Evolutionary conservation across 1,140 invertebrate species (phyloP).

Genomic region (Calephelis nemesis): DNA sequence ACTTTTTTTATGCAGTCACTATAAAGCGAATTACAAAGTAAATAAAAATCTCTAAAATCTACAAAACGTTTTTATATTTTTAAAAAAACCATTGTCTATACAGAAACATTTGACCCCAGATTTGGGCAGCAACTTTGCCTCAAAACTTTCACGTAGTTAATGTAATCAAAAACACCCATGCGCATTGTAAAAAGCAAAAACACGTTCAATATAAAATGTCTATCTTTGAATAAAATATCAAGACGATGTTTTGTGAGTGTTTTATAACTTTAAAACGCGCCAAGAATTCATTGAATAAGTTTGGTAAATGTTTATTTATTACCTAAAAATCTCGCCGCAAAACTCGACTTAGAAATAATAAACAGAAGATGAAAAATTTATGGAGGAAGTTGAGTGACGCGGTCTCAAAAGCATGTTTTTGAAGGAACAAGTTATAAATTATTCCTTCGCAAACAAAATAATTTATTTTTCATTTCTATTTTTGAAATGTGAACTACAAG

Average conservation of each 20-base stretch:
- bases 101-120: not conserved
- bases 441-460: not conserved
- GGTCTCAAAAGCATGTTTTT: not conserved
- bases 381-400: conserved; percentile 8
- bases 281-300: conserved; percentile 15
- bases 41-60: too few relatives aligned
- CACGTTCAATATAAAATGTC: not conserved
- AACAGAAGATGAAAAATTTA: conserved; percentile 13
- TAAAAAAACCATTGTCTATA: not conserved
- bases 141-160: not conserved
- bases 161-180: not conserved
- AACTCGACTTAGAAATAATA: conserved; percentile 15
- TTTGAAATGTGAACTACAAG: too few relatives aligned
- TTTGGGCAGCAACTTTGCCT: not conserved
- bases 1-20: too few relatives aligned
- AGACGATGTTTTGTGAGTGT: not conserved
- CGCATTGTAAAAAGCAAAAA: not conserved
- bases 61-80: too few relatives aligned
- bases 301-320: conserved; percentile 16
- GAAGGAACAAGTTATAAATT: not conserved
- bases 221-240: not conserved
- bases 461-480: not conserved
- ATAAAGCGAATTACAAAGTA: too few relatives aligned
- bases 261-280: conserved; percentile 6
- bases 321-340: conserved; percentile 9